Percentiles rank a stretch among this genome's conserved stretches.
Evolutionary conservation across 2,113 vertebrate species (phyloP).

Genomic region (Catharus minimus): DNA sequence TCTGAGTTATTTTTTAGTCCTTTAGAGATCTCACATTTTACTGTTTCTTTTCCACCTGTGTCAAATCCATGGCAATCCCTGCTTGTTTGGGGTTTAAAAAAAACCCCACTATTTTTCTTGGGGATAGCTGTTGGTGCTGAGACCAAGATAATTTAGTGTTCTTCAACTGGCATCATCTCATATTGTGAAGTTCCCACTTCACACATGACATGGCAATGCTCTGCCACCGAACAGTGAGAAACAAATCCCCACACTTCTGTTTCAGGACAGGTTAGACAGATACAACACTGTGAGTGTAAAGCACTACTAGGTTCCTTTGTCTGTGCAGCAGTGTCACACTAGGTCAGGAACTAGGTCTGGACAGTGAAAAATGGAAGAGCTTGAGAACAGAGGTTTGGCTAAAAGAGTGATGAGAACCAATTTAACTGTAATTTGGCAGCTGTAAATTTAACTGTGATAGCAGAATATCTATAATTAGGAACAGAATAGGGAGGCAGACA

Average conservation of each 20-base stretch:
- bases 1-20: background rate
- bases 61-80: background rate
- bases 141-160: background rate
- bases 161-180: background rate
- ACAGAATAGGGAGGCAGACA: background rate
- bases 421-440: background rate
- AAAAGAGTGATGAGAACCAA: constrained; percentile 1
- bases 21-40: background rate
- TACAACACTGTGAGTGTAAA: background rate
- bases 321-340: background rate
- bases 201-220: background rate
- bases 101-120: background rate
- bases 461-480: constrained; percentile 31
- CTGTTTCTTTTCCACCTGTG: background rate
- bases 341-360: background rate
- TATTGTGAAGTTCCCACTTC: background rate
- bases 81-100: background rate
- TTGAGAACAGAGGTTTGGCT: background rate
- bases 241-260: background rate
- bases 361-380: background rate
- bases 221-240: background rate
- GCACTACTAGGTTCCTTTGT: background rate
- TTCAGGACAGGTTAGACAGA: background rate
- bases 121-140: background rate
- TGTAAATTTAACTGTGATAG: constrained; percentile 18